These are phyloP conservation scores for Callochromis pleurospilus DNA, from an alignment of 2,113 vertebrate species.

Conservation along the genomic window DNA sequence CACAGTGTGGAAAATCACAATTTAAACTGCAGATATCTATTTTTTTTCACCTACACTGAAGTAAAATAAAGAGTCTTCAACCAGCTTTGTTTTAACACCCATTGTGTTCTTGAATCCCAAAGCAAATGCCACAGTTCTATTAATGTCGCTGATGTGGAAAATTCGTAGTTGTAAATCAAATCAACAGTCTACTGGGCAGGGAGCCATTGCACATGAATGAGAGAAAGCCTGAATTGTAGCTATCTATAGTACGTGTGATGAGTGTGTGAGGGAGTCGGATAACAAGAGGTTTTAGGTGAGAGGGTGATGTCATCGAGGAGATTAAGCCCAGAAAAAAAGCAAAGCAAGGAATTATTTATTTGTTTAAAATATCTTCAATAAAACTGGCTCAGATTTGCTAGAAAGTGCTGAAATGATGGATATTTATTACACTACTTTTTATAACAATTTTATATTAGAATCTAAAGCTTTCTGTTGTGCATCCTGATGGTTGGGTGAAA, in stretches of 20 bases:
- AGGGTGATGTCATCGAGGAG: not conserved
- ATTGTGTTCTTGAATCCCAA: slow-evolving; percentile 24
- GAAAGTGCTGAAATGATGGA: not conserved
- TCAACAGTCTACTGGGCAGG: not conserved
- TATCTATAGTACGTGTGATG: not conserved
- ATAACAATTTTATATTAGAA: not conserved
- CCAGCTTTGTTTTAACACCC: not conserved
- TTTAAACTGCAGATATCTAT: rapidly evolving
- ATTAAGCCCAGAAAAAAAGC: not conserved
- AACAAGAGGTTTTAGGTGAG: not conserved
- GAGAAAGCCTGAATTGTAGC: slow-evolving; percentile 12
- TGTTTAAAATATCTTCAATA: rapidly evolving
- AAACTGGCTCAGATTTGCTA: not conserved
- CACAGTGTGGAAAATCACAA: not conserved
- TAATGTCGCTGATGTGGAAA: slow-evolving; percentile 6
- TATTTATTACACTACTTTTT: not conserved
- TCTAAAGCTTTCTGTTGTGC: not conserved
- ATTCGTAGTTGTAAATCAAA: slow-evolving; percentile 3
- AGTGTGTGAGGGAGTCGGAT: not conserved
- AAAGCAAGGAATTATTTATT: not conserved
- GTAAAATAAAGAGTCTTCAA: not conserved
- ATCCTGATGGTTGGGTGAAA: not conserved
- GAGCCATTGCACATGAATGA: slow-evolving; percentile 8
- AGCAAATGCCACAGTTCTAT: slow-evolving; percentile 36
- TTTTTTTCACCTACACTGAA: not conserved